These are phyloP conservation scores for Anadara kagoshimensis DNA, from an alignment of 1,140 invertebrate genomes.

Conservation along the genomic window DNA sequence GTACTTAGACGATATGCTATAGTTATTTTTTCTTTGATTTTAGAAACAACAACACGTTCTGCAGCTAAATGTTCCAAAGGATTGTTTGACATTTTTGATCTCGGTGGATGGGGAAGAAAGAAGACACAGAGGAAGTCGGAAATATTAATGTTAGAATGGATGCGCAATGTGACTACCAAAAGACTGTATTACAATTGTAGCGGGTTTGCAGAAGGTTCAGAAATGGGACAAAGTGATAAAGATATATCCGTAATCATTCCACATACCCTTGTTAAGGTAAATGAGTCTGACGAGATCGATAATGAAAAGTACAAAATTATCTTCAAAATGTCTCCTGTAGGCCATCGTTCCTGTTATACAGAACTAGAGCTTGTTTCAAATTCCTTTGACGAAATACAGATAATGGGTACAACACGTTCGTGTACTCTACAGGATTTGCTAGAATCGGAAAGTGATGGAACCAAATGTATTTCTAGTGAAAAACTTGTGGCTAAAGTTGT, in stretches of 20 bases:
- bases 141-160: slow-evolving; percentile 7
- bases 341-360: slow-evolving; percentile 11
- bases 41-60: no score
- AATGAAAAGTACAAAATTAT: background rate
- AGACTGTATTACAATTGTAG: background rate
- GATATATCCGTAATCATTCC: slow-evolving; percentile 8
- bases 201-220: slow-evolving; percentile 14
- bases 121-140: slow-evolving; percentile 4
- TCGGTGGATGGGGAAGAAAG: slow-evolving; percentile 3
- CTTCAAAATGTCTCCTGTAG: background rate
- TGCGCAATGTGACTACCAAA: background rate
- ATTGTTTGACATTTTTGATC: background rate
- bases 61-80: background rate
- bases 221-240: slow-evolving; percentile 11
- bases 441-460: background rate
- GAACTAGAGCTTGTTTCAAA: background rate
- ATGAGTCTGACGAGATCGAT: background rate
- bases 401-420: background rate
- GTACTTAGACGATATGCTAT: no score
- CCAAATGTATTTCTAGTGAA: slow-evolving; percentile 6
- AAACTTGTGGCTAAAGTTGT: background rate
- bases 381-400: background rate
- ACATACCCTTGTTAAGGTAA: background rate
- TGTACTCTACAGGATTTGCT: background rate
- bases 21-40: no score